Percentiles rank a stretch among this genome's conserved stretches.
Conservation (phyloP, 2,113 vertebrate species). For the Eclectus roratus region DNA sequence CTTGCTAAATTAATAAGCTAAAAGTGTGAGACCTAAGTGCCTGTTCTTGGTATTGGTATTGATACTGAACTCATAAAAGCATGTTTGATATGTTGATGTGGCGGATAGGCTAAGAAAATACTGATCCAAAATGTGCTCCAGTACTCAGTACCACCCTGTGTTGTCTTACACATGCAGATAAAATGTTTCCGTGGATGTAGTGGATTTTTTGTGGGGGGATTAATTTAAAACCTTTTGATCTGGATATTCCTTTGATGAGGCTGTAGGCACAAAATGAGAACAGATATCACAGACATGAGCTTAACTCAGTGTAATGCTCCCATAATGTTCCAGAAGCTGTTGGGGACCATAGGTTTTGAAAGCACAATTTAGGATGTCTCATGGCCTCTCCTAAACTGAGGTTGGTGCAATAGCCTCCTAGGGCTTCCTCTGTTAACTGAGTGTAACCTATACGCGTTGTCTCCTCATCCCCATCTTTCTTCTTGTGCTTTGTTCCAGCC, state of each 20-base stretch:
- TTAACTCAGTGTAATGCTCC: neutral
- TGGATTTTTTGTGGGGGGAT: neutral
- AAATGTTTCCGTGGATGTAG: neutral
- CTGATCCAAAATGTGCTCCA: neutral
- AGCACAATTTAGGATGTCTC: neutral
- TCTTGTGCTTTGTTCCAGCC: neutral
- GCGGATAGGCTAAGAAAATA: neutral
- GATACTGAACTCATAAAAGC: neutral
- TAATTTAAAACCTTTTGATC: slow-evolving; percentile 30
- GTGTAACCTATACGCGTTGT: fast-evolving
- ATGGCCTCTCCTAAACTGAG: neutral
- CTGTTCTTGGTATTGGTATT: neutral
- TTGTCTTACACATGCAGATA: neutral
- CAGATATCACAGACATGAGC: neutral
- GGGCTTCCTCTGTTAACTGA: neutral
- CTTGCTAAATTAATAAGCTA: neutral
- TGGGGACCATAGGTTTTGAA: neutral
- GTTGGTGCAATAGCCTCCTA: neutral
- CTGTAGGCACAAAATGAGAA: neutral
- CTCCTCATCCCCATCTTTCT: neutral
- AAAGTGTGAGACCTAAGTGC: neutral
- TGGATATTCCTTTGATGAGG: slow-evolving; percentile 15
- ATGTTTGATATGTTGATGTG: neutral
- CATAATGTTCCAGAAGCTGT: slow-evolving; percentile 9
- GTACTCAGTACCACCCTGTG: neutral